phyloP scores from a whole-genome alignment of 2,797 vertebrate species.

The Platyrinchus mystaceus region DNA sequence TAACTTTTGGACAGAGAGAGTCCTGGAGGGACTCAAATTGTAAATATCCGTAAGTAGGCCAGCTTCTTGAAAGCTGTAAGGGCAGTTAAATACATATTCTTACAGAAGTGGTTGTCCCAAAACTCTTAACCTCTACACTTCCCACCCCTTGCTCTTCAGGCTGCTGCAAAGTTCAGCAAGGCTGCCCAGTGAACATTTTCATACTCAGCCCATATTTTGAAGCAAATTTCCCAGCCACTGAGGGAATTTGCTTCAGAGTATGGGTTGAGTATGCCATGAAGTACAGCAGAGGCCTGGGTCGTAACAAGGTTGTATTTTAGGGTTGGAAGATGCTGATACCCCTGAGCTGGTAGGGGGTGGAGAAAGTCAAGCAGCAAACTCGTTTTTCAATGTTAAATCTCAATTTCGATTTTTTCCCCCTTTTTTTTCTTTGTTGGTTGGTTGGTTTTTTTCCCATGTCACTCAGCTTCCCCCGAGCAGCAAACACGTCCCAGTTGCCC shows the following conservation, averaged over 20 bases:
- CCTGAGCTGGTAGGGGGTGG: fast-evolving
- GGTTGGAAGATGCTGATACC: not conserved
- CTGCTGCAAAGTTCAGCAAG: not conserved
- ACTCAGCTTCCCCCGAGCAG: not conserved
- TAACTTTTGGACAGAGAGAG: not conserved
- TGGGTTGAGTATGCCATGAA: not conserved
- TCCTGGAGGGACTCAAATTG: not conserved
- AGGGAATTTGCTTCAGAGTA: not conserved
- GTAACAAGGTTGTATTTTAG: not conserved
- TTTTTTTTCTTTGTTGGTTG: not conserved
- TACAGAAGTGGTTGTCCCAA: not conserved
- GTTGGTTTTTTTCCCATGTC: not conserved
- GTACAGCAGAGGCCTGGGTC: not conserved
- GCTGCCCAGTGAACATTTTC: not conserved
- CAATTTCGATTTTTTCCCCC: too few species aligned
- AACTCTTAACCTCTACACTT: not conserved
- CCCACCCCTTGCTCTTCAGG: not conserved
- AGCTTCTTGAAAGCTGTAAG: not conserved
- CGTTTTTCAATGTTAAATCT: fast-evolving
- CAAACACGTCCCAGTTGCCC: fast-evolving
- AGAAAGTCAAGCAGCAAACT: not conserved
- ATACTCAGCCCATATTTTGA: not conserved
- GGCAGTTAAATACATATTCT: not conserved
- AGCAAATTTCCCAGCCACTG: not conserved
- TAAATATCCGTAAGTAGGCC: not conserved